phyloP scores from a whole-genome alignment of 2,797 vertebrate species.

The Gallinago nigripennis region DNA sequence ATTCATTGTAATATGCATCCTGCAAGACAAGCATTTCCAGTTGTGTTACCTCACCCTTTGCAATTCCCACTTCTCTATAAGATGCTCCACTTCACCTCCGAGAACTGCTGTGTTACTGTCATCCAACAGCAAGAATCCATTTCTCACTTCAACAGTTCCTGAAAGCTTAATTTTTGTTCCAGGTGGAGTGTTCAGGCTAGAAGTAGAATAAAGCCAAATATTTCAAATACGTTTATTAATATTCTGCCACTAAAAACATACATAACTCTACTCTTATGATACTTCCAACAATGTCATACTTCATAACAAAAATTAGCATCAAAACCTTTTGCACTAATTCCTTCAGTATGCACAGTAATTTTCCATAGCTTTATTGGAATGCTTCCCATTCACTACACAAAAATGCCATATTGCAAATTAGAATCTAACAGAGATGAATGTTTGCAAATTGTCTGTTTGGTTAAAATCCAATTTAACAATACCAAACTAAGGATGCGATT shows the following conservation, averaged over 20 bases:
- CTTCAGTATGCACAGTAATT: background rate
- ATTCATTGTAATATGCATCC: background rate
- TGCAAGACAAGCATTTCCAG: slow-evolving; percentile 32
- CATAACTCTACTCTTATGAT: background rate
- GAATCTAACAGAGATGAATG: slow-evolving; percentile 30
- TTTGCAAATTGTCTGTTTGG: slow-evolving; percentile 7
- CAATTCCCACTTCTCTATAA: slow-evolving; percentile 98
- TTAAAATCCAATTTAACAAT: slow-evolving; percentile 30
- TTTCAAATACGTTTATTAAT: background rate
- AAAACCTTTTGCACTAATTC: background rate
- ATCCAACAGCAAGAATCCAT: slow-evolving; percentile 92
- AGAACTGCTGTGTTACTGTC: slow-evolving; percentile 91
- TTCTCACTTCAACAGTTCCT: slow-evolving; percentile 88
- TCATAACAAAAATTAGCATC: background rate
- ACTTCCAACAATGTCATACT: background rate
- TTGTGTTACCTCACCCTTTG: slow-evolving; percentile 90
- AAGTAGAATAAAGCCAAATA: slow-evolving; percentile 26
- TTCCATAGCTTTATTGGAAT: background rate
- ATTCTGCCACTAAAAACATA: background rate
- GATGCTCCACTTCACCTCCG: slow-evolving; percentile 95
- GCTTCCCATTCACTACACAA: background rate
- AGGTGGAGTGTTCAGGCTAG: slow-evolving; percentile 91
- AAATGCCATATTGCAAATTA: slow-evolving; percentile 32
- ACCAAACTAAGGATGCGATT: background rate
- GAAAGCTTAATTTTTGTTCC: slow-evolving; percentile 96